Conservation (phyloP, 2,113 vertebrate genomes). For the Xiphias gladius region DNA sequence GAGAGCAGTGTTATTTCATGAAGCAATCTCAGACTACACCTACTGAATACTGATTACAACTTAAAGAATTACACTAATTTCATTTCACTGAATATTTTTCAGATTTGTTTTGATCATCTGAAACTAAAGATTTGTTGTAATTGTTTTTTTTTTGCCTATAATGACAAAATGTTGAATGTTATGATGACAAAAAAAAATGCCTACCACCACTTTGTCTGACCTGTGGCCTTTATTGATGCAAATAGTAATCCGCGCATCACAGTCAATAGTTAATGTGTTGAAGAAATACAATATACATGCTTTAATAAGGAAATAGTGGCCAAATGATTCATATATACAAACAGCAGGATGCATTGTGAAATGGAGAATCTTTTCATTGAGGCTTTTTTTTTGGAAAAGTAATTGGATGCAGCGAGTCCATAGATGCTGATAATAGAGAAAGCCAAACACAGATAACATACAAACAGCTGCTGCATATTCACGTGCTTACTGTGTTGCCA, state of each 20-base stretch:
- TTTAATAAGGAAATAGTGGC: conserved; percentile 13
- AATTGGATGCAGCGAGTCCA: conserved; percentile 58
- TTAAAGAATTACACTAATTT: too few relatives aligned
- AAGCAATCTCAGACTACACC: not conserved
- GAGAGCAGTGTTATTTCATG: not conserved
- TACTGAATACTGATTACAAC: not conserved
- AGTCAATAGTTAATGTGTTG: not conserved
- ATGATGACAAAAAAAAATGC: not conserved
- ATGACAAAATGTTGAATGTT: not conserved
- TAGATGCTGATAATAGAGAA: conserved; percentile 42
- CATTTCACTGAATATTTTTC: not conserved
- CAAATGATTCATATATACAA: conserved; percentile 11
- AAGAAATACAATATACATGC: not conserved
- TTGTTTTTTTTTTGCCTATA: not conserved
- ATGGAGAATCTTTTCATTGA: conserved; percentile 24
- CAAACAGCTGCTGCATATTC: conserved; percentile 62
- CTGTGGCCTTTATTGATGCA: not conserved
- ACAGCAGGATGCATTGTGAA: conserved; percentile 1
- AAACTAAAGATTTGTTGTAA: not conserved
- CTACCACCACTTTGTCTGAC: not conserved
- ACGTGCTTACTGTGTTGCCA: conserved; percentile 44
- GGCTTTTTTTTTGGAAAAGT: conserved; percentile 36
- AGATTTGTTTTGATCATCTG: not conserved
- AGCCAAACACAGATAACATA: conserved; percentile 18
- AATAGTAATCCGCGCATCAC: not conserved